Base-by-base conservation (phyloP, 2,113 vertebrate genomes). In the Plectropomus leopardus region DNA sequence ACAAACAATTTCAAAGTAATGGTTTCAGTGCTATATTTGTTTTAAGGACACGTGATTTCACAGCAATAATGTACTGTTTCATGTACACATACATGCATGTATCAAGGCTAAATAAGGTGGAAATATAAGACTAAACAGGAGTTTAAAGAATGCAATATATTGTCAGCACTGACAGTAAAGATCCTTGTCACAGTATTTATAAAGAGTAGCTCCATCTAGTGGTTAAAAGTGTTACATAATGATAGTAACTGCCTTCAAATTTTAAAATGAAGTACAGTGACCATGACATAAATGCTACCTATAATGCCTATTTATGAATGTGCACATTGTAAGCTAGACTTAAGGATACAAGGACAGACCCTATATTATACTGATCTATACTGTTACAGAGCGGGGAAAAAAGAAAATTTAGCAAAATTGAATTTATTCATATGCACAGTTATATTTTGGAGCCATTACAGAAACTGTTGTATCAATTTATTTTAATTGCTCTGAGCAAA, bases 161-260 rank as follows among this genome's bases (percentile, higher is more conserved):
- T 26, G 42, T 57, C 58, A 60, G 54, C 34, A 44, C 24, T 61
- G 36, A 60, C 24, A 40, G 68, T 30, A 42, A 57, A 65, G 14
- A 47, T 4, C 11, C 19, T 4, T 10, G 1, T 51, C 28, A 34
- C 36, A 9, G 13, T 60, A 28, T 70, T 60, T 71, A 48, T 78
- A 30, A 73, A 65, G 36, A 65, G 32, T 58, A 34, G 68, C 85
- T 0, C 90, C 89, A 83, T 69, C 89, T 93, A 76, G 78, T 91
- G 93, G 82, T 54, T 24, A 78, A 7, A 76, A 3, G 19, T 55
- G 21, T 55, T 72, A 69, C 14, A 54, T 4, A 2, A 44, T 15
- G 15, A 42, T 21, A 32, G n/a, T 1, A 13, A 9, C 24, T 54
- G 21, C 16, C 26, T 23, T 34, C 26, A 47, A 28, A 6, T 23